Percentiles rank a stretch among this genome's conserved stretches.
Evolutionary conservation across 2,888 invertebrate species (phyloP).

Genomic region (Globia sparganii): DNA sequence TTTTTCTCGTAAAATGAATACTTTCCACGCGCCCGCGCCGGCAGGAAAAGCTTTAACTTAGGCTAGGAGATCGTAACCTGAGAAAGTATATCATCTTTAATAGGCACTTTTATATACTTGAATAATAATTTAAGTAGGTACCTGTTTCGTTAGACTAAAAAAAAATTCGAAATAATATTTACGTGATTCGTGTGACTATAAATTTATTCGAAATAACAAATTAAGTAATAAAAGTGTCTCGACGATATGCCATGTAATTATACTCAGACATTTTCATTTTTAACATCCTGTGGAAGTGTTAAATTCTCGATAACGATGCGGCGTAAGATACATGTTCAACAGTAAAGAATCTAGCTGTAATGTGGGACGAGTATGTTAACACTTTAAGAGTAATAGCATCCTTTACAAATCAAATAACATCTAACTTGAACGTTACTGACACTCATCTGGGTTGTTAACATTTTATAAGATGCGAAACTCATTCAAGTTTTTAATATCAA

Average conservation of each 20-base stretch:
- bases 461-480: conserved; percentile 34
- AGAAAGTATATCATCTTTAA: conserved; percentile 7
- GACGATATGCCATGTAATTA: neutral
- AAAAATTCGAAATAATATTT: neutral
- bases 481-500: conserved; percentile 53
- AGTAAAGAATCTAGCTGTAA: neutral
- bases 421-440: conserved; percentile 22
- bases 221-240: neutral
- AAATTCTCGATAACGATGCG: neutral
- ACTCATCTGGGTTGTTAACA: conserved; percentile 30
- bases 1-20: conserved; percentile 57
- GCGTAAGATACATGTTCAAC: conserved; percentile 11
- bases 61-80: conserved; percentile 37
- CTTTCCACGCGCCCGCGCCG: conserved; percentile 62
- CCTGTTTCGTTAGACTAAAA: neutral
- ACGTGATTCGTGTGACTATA: neutral
- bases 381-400: neutral
- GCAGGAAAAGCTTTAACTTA: conserved; percentile 56
- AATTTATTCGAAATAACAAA: neutral
- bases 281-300: conserved; percentile 4
- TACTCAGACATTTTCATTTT: neutral
- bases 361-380: neutral
- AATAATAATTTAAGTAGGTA: neutral
- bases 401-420: conserved; percentile 24
- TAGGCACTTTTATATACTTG: neutral